A percentile compares a stretch with the other conserved stretches of the same genome.
Conservation (phyloP, 2,113 vertebrate genomes). For the Pristiophorus japonicus region DNA sequence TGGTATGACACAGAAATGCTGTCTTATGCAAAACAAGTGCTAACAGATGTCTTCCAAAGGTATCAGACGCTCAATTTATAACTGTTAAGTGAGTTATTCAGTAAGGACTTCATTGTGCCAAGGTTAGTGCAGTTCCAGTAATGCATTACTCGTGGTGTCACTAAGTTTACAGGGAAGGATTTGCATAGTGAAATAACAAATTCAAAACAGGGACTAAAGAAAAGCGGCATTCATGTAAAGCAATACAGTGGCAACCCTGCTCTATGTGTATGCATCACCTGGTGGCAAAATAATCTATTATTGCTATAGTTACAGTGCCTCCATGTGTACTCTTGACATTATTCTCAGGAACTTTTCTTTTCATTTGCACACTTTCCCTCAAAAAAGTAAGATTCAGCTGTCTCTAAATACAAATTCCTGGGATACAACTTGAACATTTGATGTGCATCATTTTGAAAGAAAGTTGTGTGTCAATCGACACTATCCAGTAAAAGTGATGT, state of each 20-base stretch:
- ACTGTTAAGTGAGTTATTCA: constrained; percentile 29
- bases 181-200: constrained; percentile 38
- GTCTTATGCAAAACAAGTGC: constrained; percentile 29
- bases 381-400: neutral
- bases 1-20: constrained; percentile 1
- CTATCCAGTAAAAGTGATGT: neutral
- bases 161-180: neutral
- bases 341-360: neutral
- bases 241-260: constrained; percentile 24
- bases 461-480: neutral
- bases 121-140: constrained; percentile 32
- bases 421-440: neutral
- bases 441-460: neutral
- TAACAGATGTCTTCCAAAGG: constrained; percentile 16
- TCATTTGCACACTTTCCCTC: neutral
- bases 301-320: neutral
- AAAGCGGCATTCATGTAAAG: constrained; percentile 39
- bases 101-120: constrained; percentile 4
- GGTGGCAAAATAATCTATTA: neutral
- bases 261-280: neutral
- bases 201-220: constrained; percentile 37
- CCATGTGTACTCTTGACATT: neutral
- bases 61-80: constrained; percentile 29
- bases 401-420: neutral
- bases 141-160: constrained; percentile 25